Percentiles rank a stretch among this genome's conserved stretches.
phyloP scores from a whole-genome alignment of 2,113 vertebrate species.

The Sprattus sprattus region DNA sequence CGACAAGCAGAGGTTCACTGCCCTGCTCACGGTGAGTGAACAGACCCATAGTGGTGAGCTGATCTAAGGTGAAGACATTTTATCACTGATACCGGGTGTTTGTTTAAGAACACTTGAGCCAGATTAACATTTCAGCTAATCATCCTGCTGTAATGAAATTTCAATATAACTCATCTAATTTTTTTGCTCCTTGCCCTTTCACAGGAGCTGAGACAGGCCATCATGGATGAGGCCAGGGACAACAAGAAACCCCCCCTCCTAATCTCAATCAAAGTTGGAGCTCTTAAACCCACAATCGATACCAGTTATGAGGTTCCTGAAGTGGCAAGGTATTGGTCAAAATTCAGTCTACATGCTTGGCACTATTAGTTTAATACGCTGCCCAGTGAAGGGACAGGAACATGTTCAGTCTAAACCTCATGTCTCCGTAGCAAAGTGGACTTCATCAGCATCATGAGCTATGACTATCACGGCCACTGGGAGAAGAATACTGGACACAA shows the following conservation, averaged over 20 bases:
- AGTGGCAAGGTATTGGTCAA: conserved; percentile 56
- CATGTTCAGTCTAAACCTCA: neutral
- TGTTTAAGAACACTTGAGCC: neutral
- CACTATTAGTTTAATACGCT: neutral
- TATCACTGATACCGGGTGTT: neutral
- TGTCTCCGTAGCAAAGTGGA: conserved; percentile 66
- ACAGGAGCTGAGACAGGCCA: conserved; percentile 66
- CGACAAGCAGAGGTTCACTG: conserved; percentile 78
- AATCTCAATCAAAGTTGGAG: conserved; percentile 62
- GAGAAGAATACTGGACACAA: conserved; percentile 73
- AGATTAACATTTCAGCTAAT: neutral
- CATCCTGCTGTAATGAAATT: neutral
- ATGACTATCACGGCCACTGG: conserved; percentile 77
- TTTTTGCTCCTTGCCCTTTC: neutral
- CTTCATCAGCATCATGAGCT: conserved; percentile 77
- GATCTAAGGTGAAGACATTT: neutral
- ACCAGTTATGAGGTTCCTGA: conserved; percentile 63
- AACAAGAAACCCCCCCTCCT: conserved; percentile 58
- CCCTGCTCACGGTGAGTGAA: conserved; percentile 72
- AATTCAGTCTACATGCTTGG: neutral
- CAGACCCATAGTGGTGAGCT: neutral
- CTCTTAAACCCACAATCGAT: conserved; percentile 47
- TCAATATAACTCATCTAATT: neutral
- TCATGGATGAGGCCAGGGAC: conserved; percentile 61
- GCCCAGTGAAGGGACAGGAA: neutral